Evolutionary conservation across 2,113 vertebrate genomes (phyloP).

Genomic region (Nyctibius bracteatus): DNA sequence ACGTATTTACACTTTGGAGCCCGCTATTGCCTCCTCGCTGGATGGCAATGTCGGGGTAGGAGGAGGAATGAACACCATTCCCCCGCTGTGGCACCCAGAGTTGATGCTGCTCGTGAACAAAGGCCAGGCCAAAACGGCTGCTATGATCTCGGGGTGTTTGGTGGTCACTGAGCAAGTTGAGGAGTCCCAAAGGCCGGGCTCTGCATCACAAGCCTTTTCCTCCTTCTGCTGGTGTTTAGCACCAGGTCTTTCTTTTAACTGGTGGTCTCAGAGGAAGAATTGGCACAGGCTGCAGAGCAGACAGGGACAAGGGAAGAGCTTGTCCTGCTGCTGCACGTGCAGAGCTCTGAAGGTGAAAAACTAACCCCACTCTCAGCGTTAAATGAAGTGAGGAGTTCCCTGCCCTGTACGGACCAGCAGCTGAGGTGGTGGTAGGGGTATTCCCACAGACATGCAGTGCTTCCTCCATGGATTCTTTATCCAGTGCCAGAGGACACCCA

Average conservation of each 20-base stretch:
- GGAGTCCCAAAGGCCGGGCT: background rate
- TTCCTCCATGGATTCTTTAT: background rate
- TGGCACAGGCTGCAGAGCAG: background rate
- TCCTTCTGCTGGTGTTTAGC: background rate
- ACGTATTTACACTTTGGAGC: background rate
- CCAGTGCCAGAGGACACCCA: background rate
- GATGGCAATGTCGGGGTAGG: fast-evolving
- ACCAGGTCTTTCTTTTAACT: too few relatives aligned
- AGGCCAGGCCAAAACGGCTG: background rate
- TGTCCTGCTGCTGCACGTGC: fast-evolving
- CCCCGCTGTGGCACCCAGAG: fast-evolving
- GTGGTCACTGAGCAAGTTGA: background rate
- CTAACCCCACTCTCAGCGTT: fast-evolving
- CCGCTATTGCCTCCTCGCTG: fast-evolving
- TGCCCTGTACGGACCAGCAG: background rate
- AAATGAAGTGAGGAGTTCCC: background rate
- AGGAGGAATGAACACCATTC: background rate
- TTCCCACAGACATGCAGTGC: background rate
- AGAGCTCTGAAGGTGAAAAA: background rate
- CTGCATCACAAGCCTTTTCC: background rate
- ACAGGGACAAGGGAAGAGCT: background rate
- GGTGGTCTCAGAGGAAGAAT: background rate
- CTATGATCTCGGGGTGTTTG: background rate
- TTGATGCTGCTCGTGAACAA: background rate
- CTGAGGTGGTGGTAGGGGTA: background rate